phyloP scores from a whole-genome alignment of 2,888 invertebrate species.

The Ceratothoa steindachneri region DNA sequence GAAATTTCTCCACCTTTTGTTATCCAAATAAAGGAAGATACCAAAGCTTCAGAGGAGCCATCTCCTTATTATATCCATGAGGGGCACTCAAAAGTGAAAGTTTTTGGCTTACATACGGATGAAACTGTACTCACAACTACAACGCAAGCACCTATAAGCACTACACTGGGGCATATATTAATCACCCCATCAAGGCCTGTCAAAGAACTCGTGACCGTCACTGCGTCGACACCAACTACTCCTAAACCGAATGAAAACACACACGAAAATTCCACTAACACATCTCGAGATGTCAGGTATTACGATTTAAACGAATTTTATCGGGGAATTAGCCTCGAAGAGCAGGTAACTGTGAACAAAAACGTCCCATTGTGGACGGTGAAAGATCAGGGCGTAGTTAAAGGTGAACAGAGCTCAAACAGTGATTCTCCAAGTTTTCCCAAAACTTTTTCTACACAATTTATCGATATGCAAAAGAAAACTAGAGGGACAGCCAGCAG shows the following conservation, averaged over 20 bases:
- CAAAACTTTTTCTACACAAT: not conserved
- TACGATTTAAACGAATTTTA: not conserved
- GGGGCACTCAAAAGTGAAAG: not conserved
- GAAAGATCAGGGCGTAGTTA: not conserved
- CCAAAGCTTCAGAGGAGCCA: not conserved
- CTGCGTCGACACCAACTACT: not conserved
- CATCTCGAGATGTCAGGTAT: not conserved
- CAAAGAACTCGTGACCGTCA: not conserved
- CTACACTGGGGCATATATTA: not conserved
- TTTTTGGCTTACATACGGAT: not conserved
- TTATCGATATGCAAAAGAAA: not conserved
- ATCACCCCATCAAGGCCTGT: not conserved
- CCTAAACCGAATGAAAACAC: not conserved
- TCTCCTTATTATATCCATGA: not conserved
- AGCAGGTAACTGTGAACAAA: not conserved
- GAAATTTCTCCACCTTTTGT: conserved; percentile 1
- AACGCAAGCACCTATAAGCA: not conserved
- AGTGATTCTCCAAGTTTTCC: not conserved
- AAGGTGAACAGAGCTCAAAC: not conserved
- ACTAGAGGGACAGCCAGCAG: too few species aligned
- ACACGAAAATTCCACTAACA: not conserved
- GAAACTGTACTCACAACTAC: not conserved
- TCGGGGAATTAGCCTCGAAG: not conserved
- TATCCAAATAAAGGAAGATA: not conserved
- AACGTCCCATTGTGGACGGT: not conserved